A percentile compares a stretch with the other conserved stretches of the same genome.
Evolutionary conservation across 2,888 invertebrate genomes (phyloP).

Genomic region (Gari tellinella): DNA sequence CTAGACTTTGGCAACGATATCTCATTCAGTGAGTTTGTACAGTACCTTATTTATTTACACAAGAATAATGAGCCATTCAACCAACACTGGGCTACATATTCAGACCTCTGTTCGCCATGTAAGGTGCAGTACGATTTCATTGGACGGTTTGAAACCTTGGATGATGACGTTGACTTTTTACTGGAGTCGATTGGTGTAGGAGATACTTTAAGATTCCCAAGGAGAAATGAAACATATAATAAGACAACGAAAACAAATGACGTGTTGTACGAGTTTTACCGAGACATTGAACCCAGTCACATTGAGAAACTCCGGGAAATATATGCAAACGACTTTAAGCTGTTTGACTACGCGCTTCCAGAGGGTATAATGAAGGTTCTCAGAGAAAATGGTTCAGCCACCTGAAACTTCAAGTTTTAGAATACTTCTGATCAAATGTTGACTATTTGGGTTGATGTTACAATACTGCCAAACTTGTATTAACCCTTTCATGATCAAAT

Average conservation of each 20-base stretch:
- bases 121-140: slow-evolving; percentile 93
- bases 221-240: slow-evolving; percentile 81
- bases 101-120: slow-evolving; percentile 94
- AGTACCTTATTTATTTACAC: slow-evolving; percentile 88
- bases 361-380: slow-evolving; percentile 5
- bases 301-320: slow-evolving; percentile 81
- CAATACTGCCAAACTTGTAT: too few relatives aligned
- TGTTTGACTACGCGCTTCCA: slow-evolving; percentile 89
- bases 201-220: slow-evolving; percentile 72
- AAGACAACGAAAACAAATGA: slow-evolving; percentile 89
- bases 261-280: slow-evolving; percentile 90
- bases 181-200: slow-evolving; percentile 67
- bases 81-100: slow-evolving; percentile 95
- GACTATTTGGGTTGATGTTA: too few relatives aligned
- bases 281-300: slow-evolving; percentile 88
- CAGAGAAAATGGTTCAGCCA: not conserved
- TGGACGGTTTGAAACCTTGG: slow-evolving; percentile 94
- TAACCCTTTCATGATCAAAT: too few relatives aligned
- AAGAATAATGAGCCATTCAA: slow-evolving; percentile 86
- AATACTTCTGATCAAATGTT: too few relatives aligned
- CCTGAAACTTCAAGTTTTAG: too few relatives aligned
- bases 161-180: slow-evolving; percentile 89
- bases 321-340: slow-evolving; percentile 91
- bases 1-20: slow-evolving; percentile 90
- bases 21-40: slow-evolving; percentile 93